phyloP scores from a whole-genome alignment of 2,888 invertebrate genomes.

The Drosophila helvetica region DNA sequence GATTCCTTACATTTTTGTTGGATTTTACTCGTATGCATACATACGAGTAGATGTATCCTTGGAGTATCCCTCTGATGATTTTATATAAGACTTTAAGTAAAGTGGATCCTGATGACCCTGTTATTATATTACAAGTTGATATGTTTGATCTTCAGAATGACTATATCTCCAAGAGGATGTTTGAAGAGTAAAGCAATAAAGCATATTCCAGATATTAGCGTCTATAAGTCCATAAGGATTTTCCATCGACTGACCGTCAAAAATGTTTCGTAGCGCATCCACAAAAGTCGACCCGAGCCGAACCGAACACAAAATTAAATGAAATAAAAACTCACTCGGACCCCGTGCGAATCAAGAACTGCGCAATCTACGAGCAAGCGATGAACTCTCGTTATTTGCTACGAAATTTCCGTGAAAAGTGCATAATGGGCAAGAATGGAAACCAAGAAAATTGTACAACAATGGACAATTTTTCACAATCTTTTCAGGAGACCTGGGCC shows the following conservation, averaged over 20 bases:
- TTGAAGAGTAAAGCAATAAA: too few species aligned
- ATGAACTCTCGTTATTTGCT: constrained; percentile 25
- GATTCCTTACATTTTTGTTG: neutral
- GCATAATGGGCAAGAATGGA: constrained; percentile 52
- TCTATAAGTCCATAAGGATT: too few species aligned
- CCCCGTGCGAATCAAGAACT: constrained; percentile 11
- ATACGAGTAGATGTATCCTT: neutral
- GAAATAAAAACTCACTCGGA: constrained; percentile 2
- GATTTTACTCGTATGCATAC: too few species aligned
- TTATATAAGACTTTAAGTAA: too few species aligned
- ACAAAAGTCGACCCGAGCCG: neutral
- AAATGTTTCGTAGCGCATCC: neutral
- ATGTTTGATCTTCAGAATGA: too few species aligned
- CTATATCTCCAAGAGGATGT: too few species aligned
- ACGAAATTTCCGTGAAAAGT: constrained; percentile 70
- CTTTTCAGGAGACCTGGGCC: constrained; percentile 24
- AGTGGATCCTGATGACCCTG: too few species aligned
- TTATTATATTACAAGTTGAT: too few species aligned
- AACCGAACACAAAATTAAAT: neutral
- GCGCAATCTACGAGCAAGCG: neutral
- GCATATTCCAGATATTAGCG: too few species aligned
- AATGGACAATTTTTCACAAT: constrained; percentile 57
- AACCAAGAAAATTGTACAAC: constrained; percentile 53
- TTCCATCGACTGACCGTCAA: too few species aligned
- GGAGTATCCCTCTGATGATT: too few species aligned